phyloP scores from a whole-genome alignment of 2,888 invertebrate species.

The Amorpha juglandis region DNA sequence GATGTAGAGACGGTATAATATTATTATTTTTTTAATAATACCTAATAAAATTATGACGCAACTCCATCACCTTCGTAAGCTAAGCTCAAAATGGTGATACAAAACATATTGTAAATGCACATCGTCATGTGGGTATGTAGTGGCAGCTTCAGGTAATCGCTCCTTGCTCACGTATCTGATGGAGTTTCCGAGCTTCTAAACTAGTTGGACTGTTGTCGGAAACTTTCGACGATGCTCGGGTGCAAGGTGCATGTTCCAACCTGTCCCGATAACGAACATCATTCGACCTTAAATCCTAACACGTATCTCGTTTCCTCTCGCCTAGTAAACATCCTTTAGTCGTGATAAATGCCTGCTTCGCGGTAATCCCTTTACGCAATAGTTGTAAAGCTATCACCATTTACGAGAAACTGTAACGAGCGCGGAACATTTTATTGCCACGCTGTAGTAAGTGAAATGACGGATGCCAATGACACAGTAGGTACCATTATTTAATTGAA shows the following conservation, averaged over 20 bases:
- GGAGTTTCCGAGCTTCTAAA: constrained; percentile 80
- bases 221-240: constrained; percentile 70
- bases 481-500: constrained; percentile 22
- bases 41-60: constrained; percentile 8
- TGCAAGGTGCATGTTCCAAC: constrained; percentile 74
- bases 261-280: constrained; percentile 72
- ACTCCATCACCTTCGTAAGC: neutral
- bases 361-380: neutral
- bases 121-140: constrained; percentile 26
- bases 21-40: no score
- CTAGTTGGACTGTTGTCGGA: constrained; percentile 78
- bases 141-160: constrained; percentile 67
- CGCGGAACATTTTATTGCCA: constrained; percentile 1
- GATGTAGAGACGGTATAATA: no score
- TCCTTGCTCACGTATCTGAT: constrained; percentile 78
- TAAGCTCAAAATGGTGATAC: constrained; percentile 16
- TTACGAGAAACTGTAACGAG: neutral
- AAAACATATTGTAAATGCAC: constrained; percentile 24
- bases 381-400: constrained; percentile 9
- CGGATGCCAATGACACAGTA: constrained; percentile 3
- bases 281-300: constrained; percentile 73
- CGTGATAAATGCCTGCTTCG: constrained; percentile 2
- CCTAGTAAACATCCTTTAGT: constrained; percentile 32
- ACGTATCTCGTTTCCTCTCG: constrained; percentile 41
- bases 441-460: constrained; percentile 8